A percentile compares a stretch with the other conserved stretches of the same genome.
Evolutionary conservation across 2,113 vertebrate species (phyloP).

Genomic region (Oceanites oceanicus): DNA sequence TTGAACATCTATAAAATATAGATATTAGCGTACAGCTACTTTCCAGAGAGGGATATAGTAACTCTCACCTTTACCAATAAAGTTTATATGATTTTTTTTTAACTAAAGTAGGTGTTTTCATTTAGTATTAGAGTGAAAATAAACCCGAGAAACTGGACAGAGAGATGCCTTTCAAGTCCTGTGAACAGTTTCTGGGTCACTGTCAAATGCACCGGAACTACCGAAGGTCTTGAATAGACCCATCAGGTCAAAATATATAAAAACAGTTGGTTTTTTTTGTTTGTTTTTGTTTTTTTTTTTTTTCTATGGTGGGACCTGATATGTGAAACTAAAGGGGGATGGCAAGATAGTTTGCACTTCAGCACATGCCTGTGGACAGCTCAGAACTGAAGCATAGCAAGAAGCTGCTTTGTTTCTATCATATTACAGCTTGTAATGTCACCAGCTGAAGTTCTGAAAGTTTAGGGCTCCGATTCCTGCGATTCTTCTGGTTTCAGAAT

Average conservation of each 20-base stretch:
- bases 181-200: background rate
- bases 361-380: background rate
- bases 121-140: background rate
- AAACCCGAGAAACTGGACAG: background rate
- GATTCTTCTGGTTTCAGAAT: background rate
- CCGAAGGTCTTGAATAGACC: background rate
- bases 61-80: background rate
- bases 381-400: background rate
- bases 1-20: slow-evolving; percentile 23
- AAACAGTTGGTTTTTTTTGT: no score
- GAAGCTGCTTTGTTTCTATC: background rate
- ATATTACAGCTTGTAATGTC: background rate
- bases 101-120: background rate
- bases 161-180: background rate
- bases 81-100: background rate
- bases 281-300: background rate
- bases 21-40: background rate
- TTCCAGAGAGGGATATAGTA: background rate
- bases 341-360: background rate
- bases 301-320: background rate
- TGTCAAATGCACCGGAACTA: background rate
- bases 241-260: background rate
- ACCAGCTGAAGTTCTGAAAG: background rate
- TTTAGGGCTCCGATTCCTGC: background rate
- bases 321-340: background rate